Base-by-base conservation (phyloP, 2,888 invertebrate species). In the Eugnorisma glareosa region DNA sequence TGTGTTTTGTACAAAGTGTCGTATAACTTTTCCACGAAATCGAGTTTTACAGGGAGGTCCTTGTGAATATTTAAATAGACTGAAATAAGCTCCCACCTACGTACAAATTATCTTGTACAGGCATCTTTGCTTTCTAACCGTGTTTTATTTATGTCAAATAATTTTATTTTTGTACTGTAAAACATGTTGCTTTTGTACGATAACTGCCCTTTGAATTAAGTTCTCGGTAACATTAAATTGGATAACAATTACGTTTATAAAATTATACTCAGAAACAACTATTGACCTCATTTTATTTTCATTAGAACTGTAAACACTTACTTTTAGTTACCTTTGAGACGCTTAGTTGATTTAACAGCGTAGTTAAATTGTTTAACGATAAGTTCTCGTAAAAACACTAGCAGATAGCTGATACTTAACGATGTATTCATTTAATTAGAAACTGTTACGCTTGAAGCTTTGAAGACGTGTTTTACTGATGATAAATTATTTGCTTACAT, bases 61-160 rank as follows among this genome's bases (percentile, higher is more conserved):
- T 66, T 61, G 43, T 73, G 51, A 79, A 81, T 74, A 79, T 67
- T 73, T 61, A 45, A 79, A 51, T 51, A 67, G n/a, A 10, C 28
- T 43, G 48, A 61, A 73, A 66, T 81, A 59, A 66, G 51, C 37
- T 61, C 35, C n/a, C 18, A 57, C 35, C 24, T n/a, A 67, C 43
- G 28, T 37, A 73, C 35, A 64, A 31, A 63, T 59, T 81, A 54
- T 67, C 37, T 73, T 54, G n/a, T 35, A 57, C 1, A 15, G 35
- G 43, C 1, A 64, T 64, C 24, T 64, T 64, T 64, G 31, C 24
- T 59, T 80, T 59, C 51, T 15, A 71, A 28, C 59, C 28, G 24
- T 45, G 24, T 61, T 37, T 43, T 31, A 31, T 48, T 61, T 48
- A 59, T 48, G 31, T 43, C 4, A 18, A 51, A 54, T 51, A 63